Evolutionary conservation across 2,113 vertebrate species (phyloP), one percentile per base, ranked within the genome.

Genomic region (Oceanodroma tethys): DNA sequence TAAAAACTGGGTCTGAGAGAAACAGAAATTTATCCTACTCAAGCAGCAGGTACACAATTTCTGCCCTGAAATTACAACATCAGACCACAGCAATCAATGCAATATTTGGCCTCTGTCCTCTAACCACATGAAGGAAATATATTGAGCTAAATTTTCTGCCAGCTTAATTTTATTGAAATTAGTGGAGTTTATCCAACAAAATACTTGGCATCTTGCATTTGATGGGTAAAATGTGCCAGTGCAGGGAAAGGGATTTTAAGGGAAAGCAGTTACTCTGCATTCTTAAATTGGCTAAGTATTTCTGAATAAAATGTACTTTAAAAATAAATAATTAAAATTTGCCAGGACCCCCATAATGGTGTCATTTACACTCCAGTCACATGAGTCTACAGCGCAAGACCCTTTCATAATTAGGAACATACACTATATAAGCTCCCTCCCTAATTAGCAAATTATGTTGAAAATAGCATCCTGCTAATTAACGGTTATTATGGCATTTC

Each of bases 391-490:
- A 98, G 97, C 97, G 82, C 98, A 98, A 98, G 98, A 98, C 98
- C 98, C 98, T 98, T 98, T 98, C 97, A 98, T 99, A 99, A 99
- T 99, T 99, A 99, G 98, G 98, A 98, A 98, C 92, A 98, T 99
- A 98, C 99, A 98, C 99, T 97, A 98, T 98, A 98, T 97, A 98
- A 98, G 98, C 98, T 99, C 97, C 97, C 98, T 98, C 98, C 98
- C 99, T 99, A 99, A 99, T 99, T 99, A 99, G 99, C 98, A 99
- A 99, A 99, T 99, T 99, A 99, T 98, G 98, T 99, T 98, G 98
- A 99, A 99, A 99, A 99, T 99, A 99, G 99, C 99, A 99, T 99
- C 98, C 98, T 98, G 98, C 99, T 99, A 99, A 99, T 99, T 99
- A 99, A 99, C 98, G 87, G 99, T 99, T 99, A 99, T 99, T 99